Conservation (phyloP, 2,113 vertebrate species). For the Candoia aspera region DNA sequence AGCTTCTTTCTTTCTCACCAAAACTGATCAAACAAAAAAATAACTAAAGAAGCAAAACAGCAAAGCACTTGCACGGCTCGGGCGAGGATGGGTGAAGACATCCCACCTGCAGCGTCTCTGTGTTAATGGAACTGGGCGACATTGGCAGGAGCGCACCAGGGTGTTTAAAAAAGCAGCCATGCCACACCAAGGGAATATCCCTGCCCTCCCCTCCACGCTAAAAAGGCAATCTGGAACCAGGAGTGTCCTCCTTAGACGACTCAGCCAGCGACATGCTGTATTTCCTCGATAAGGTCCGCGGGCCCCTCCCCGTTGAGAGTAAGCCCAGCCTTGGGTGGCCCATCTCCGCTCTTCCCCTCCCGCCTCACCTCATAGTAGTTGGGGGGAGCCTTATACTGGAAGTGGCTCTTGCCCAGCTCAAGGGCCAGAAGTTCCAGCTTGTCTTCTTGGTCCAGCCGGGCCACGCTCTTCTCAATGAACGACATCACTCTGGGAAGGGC, state of each 20-base stretch:
- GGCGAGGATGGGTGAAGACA: not conserved
- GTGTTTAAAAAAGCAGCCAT: not conserved
- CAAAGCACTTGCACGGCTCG: not conserved
- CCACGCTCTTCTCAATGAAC: conserved; percentile 63
- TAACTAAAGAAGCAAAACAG: not conserved
- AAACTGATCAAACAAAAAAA: not conserved
- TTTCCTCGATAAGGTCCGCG: not conserved
- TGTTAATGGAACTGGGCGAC: not conserved
- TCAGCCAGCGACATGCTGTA: not conserved
- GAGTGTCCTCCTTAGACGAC: not conserved
- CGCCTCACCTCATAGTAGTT: conserved; percentile 56
- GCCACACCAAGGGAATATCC: not conserved
- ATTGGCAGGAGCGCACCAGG: too few relatives aligned
- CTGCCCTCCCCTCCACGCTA: not conserved
- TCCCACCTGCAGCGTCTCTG: not conserved
- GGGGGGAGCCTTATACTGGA: conserved; percentile 52
- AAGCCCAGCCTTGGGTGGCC: too few relatives aligned
- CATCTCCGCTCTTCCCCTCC: not conserved
- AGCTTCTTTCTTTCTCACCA: not conserved
- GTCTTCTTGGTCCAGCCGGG: conserved; percentile 33
- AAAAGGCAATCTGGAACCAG: not conserved
- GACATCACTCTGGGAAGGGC: conserved; percentile 52
- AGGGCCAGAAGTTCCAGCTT: conserved; percentile 44
- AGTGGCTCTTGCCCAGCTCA: conserved; percentile 52
- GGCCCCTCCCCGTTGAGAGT: not conserved